phyloP scores from a whole-genome alignment of 2,888 invertebrate species.

The Drosophila macrospina region DNA sequence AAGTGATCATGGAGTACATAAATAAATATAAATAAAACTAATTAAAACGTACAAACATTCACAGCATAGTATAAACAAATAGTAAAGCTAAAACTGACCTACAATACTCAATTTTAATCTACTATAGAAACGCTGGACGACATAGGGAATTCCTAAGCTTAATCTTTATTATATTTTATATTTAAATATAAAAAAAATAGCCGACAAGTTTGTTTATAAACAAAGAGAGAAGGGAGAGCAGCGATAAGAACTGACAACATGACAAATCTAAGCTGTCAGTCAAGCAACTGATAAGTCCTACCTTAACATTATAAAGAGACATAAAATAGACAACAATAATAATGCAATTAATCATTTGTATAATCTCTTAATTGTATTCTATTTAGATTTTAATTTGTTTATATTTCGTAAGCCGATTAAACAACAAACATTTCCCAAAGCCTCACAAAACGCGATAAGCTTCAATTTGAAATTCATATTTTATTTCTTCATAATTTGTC shows the following conservation, averaged over 20 bases:
- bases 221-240: conserved; percentile 12
- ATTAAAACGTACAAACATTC: too few relatives aligned
- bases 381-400: conserved; percentile 74
- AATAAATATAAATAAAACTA: not conserved
- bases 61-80: too few relatives aligned
- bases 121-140: too few relatives aligned
- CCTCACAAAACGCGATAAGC: conserved; percentile 65
- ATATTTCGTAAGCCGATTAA: conserved; percentile 77
- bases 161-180: conserved; percentile 11
- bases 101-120: too few relatives aligned
- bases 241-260: conserved; percentile 32
- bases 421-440: conserved; percentile 66
- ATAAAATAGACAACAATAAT: conserved; percentile 18
- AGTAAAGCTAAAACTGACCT: too few relatives aligned
- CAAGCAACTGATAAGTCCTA: conserved; percentile 43
- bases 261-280: conserved; percentile 17
- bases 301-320: conserved; percentile 47
- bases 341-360: conserved; percentile 69
- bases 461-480: conserved; percentile 31
- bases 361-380: conserved; percentile 77
- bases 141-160: conserved; percentile 1
- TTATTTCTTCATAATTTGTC: conserved; percentile 69
- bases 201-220: conserved; percentile 21
- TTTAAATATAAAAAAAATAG: not conserved
- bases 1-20: not conserved